Evolutionary conservation across 2,888 invertebrate genomes (phyloP).

Genomic region (Petrolisthes manimaculis): DNA sequence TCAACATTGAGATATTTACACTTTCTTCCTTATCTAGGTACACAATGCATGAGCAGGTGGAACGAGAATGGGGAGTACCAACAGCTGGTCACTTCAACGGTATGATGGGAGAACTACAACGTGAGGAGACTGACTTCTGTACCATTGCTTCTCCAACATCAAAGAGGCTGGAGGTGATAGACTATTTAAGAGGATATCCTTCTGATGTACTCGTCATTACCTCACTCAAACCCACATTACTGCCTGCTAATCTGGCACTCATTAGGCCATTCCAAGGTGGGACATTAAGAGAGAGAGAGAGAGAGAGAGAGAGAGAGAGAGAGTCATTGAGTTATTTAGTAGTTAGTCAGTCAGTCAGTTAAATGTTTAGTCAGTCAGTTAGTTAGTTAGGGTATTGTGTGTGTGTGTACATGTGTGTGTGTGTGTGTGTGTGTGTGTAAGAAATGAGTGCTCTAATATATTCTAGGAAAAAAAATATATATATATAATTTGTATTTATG

Average conservation of each 20-base stretch:
- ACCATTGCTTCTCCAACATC: neutral
- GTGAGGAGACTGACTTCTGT: constrained; percentile 32
- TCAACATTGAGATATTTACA: too few species aligned
- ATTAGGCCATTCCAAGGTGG: constrained; percentile 39
- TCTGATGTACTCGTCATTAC: constrained; percentile 11
- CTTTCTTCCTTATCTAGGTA: neutral
- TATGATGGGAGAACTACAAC: constrained; percentile 31
- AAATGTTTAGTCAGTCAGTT: too few species aligned
- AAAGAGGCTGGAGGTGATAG: neutral
- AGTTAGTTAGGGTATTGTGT: too few species aligned
- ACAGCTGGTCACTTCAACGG: constrained; percentile 14
- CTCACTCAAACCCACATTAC: constrained; percentile 8
- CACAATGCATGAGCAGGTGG: neutral
- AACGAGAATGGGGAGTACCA: neutral
- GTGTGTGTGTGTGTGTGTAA: too few species aligned
- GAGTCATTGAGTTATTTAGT: too few species aligned
- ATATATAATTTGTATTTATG: too few species aligned
- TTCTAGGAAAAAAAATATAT: too few species aligned
- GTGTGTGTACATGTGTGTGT: too few species aligned
- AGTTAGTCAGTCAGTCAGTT: too few species aligned
- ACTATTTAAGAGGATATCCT: constrained; percentile 14
- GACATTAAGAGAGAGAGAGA: too few species aligned
- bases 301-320: too few species aligned
- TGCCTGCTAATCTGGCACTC: constrained; percentile 16
- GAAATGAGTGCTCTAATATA: too few species aligned